Evolutionary conservation across 2,888 invertebrate species (phyloP).

Genomic region (Mellilla xanthometata): DNA sequence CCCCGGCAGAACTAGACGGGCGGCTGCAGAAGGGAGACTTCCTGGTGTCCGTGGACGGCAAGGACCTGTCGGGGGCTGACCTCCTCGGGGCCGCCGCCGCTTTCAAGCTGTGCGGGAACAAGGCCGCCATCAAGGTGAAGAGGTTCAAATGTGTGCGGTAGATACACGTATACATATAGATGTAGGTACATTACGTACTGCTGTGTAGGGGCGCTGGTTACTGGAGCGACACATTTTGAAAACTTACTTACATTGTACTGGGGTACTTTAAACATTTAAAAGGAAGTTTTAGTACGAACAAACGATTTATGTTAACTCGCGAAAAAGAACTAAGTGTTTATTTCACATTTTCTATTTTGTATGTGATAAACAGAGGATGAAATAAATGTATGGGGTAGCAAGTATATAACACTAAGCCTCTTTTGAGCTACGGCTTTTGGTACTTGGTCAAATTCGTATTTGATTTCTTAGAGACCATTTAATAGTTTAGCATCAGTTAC

Average conservation of each 20-base stretch:
- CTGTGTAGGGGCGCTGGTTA: neutral
- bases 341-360: too few relatives aligned
- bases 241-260: neutral
- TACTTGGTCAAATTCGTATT: too few relatives aligned
- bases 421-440: too few relatives aligned
- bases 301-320: too few relatives aligned
- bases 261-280: too few relatives aligned
- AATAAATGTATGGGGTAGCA: too few relatives aligned
- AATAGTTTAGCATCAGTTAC: too few relatives aligned
- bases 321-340: too few relatives aligned
- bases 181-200: neutral
- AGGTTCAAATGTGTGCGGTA: slow-evolving; percentile 88
- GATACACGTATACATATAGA: neutral
- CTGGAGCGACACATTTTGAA: neutral
- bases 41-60: slow-evolving; percentile 93
- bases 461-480: too few relatives aligned
- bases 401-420: too few relatives aligned
- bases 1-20: slow-evolving; percentile 93
- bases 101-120: slow-evolving; percentile 93
- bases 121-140: slow-evolving; percentile 91
- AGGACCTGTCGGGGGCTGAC: slow-evolving; percentile 88
- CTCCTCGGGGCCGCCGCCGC: slow-evolving; percentile 94
- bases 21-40: slow-evolving; percentile 96
- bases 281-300: too few relatives aligned
- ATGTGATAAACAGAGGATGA: too few relatives aligned